phyloP scores from a whole-genome alignment of 1,140 invertebrate species.

The Sarcophaga peregrina region DNA sequence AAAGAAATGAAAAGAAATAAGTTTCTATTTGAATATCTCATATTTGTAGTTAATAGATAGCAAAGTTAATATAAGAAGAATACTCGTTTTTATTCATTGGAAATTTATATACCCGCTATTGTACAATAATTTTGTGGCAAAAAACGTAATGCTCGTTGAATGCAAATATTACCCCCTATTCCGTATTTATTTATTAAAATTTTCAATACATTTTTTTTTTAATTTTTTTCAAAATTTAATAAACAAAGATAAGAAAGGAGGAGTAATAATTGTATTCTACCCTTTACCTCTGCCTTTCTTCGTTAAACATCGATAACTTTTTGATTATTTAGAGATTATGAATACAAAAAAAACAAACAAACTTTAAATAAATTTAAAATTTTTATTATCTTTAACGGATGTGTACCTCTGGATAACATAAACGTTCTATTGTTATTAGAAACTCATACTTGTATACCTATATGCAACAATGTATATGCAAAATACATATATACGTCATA shows the following conservation, averaged over 20 bases:
- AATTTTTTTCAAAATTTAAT: not conserved
- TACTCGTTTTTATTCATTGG: too few relatives aligned
- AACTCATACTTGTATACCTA: not conserved
- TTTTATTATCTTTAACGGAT: constrained; percentile 11
- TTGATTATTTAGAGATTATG: constrained; percentile 12
- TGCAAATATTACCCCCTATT: not conserved
- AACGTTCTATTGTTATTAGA: not conserved
- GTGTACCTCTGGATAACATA: not conserved
- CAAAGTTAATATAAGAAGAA: too few relatives aligned
- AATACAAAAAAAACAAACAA: not conserved
- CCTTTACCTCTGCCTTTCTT: not conserved
- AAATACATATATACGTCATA: not conserved
- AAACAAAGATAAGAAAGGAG: not conserved
- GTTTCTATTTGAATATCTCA: too few relatives aligned
- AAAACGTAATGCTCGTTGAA: not conserved
- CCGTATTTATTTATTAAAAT: not conserved
- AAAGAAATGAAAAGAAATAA: too few relatives aligned
- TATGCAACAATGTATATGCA: not conserved
- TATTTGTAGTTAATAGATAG: too few relatives aligned
- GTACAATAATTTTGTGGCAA: too few relatives aligned
- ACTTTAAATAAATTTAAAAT: not conserved
- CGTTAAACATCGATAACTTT: not conserved
- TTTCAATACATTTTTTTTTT: not conserved
- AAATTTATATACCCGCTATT: too few relatives aligned
- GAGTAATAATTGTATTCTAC: not conserved